A percentile compares a stretch with the other conserved stretches of the same genome.
Evolutionary conservation across 2,888 invertebrate species (phyloP).

Genomic region (Campopleginae sp.): DNA sequence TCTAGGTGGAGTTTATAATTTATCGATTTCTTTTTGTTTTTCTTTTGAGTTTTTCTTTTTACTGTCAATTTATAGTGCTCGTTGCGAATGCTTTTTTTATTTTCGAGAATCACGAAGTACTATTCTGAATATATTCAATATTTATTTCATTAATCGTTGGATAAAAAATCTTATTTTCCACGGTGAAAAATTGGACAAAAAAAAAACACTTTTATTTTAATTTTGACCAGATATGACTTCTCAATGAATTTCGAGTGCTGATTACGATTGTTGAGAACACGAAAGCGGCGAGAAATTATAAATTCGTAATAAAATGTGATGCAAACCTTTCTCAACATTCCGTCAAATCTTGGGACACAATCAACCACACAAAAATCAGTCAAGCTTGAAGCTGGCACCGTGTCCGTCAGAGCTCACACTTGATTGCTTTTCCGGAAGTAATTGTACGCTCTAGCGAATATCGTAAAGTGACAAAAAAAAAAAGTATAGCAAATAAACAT

Average conservation of each 20-base stretch:
- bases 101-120: too few species aligned
- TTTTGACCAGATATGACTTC: too few species aligned
- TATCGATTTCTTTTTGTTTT: neutral
- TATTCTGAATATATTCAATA: too few species aligned
- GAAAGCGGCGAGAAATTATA: neutral
- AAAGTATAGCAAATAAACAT: neutral
- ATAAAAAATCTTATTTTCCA: too few species aligned
- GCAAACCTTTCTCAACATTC: neutral
- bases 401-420: conserved; percentile 23
- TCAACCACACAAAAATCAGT: conserved; percentile 11
- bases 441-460: conserved; percentile 37
- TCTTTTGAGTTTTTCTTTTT: too few species aligned
- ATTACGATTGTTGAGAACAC: neutral
- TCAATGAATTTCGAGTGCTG: neutral
- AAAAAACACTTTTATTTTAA: too few species aligned
- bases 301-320: neutral
- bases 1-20: neutral
- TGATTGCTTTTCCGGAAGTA: conserved; percentile 15
- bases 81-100: too few species aligned
- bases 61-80: too few species aligned
- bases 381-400: neutral
- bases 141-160: too few species aligned
- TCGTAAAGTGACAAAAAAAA: neutral
- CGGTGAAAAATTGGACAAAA: too few species aligned
- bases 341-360: neutral